Percentiles rank a stretch among this genome's conserved stretches.
phyloP scores from a whole-genome alignment of 2,113 vertebrate species.

The Irena cyanogastra region DNA sequence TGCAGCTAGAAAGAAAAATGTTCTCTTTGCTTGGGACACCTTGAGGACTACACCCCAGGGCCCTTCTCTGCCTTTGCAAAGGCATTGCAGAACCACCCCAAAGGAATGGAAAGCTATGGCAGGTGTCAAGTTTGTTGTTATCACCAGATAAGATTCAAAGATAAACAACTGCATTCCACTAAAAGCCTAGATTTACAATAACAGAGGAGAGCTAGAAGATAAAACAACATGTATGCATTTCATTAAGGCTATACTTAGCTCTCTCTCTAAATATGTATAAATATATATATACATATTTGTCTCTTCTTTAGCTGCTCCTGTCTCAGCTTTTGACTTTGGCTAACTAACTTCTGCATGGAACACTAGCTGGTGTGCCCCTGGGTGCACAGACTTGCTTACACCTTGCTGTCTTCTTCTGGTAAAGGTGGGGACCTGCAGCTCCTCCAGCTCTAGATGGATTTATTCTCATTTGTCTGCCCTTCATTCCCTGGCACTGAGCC shows the following conservation, averaged over 20 bases:
- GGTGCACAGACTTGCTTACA: background rate
- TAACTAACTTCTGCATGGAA: background rate
- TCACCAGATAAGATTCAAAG: slow-evolving; percentile 1
- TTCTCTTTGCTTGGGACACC: background rate
- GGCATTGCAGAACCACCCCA: slow-evolving; percentile 10
- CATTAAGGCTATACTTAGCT: background rate
- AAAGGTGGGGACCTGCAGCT: background rate
- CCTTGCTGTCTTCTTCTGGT: background rate
- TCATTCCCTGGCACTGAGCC: background rate
- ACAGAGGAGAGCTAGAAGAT: background rate
- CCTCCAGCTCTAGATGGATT: background rate
- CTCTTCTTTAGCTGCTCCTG: background rate
- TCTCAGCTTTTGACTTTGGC: background rate
- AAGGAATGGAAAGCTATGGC: background rate
- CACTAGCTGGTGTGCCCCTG: background rate
- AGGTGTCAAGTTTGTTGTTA: background rate
- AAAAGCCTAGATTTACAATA: background rate
- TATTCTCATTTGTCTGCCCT: background rate
- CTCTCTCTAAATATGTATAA: background rate
- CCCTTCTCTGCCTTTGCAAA: background rate
- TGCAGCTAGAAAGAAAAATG: background rate
- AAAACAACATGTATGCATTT: background rate
- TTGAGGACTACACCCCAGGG: background rate
- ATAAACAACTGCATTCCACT: background rate
- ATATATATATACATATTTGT: background rate